Base-by-base conservation (phyloP, 2,797 vertebrate genomes). In the Phrynocephalus forsythii region DNA sequence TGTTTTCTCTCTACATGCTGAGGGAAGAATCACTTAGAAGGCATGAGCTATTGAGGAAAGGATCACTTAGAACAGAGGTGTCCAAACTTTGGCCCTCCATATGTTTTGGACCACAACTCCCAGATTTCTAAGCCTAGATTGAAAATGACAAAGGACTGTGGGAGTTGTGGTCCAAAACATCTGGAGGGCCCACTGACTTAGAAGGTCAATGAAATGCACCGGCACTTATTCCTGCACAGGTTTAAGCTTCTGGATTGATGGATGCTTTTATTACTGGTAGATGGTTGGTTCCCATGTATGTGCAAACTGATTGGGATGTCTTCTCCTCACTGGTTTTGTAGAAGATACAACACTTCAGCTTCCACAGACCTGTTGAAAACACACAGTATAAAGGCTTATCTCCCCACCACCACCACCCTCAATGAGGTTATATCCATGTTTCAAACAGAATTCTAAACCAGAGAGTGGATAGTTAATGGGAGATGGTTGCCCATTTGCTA, bases 21-120 rank as follows among this genome's bases (percentile, higher is more conserved):
- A 91, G 88, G 22, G 63, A 68, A 72, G 84, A 33, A 82, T 60
- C 80, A 26, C 83, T 73, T 52, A 91, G 26, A 38, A 89, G 6
- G 48, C 77, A 9, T 75, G 38, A 44, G 38, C 38, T 44, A 3
- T 44, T 44, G 38, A 44, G 38, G 38, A 44, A 44, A 44, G 38
- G 38, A 44, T 44, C 33, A 33, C 33, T 33, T 33, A 33, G 33
- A 33, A 33, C 33, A 33, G 33, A 33, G 33, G 2, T 33, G 33
- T 33, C 33, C 33, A 33, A 33, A 33, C 33, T 33, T 33, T 33
- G 33, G 33, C 33, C 33, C 33, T 33, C 33, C 33, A 33, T 33
- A 33, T 33, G 33, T 33, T 33, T 33, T 33, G 33, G 33, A 33
- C 33, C 33, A 33, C 33, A 33, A 33, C 33, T 33, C 33, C 33